phyloP scores from a whole-genome alignment of 2,113 vertebrate species.

The Bubo blakistoni region DNA sequence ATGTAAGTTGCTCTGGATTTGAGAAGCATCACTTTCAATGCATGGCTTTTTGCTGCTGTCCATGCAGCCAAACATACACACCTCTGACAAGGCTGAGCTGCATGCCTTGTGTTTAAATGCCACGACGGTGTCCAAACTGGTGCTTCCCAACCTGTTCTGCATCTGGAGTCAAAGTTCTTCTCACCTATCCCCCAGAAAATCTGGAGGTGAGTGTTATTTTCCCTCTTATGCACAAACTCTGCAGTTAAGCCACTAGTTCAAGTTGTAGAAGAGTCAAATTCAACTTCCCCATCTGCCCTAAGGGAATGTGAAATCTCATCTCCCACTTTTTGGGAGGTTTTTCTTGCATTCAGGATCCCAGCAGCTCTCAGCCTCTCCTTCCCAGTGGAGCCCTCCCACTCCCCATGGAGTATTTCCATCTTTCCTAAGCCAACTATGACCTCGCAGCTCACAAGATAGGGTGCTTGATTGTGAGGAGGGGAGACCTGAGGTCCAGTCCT shows the following conservation, averaged over 20 bases:
- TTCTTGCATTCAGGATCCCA: neutral
- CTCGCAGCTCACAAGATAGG: neutral
- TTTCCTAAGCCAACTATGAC: neutral
- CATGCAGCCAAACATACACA: neutral
- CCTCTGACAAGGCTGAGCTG: neutral
- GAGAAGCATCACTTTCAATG: neutral
- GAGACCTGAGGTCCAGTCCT: neutral
- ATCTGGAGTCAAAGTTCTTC: neutral
- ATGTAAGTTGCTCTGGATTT: neutral
- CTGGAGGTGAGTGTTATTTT: neutral
- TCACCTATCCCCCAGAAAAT: neutral
- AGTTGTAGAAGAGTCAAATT: neutral
- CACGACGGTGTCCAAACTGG: neutral
- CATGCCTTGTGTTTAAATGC: neutral
- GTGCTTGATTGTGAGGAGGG: neutral
- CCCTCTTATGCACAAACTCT: neutral
- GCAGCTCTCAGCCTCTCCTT: neutral
- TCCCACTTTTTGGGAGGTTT: neutral
- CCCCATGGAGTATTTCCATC: neutral
- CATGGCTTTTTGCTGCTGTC: neutral
- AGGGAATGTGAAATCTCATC: neutral
- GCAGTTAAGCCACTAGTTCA: neutral
- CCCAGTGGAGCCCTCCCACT: neutral
- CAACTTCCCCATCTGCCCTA: fast-evolving
- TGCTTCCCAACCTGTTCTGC: neutral